phyloP scores from a whole-genome alignment of 1,140 invertebrate genomes.

The Cepaea nemoralis region DNA sequence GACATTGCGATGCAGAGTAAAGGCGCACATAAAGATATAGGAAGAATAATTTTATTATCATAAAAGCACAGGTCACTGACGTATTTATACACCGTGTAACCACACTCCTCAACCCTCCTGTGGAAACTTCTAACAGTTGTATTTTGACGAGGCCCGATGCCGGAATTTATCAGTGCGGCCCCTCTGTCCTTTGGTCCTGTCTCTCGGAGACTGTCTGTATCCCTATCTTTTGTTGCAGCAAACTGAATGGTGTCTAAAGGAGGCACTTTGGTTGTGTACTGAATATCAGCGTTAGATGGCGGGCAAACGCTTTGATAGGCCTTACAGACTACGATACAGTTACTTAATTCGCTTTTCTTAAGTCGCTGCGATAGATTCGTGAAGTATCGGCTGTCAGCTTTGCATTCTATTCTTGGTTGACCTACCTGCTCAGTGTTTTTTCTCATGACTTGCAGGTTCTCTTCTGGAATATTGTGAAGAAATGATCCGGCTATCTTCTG shows the following conservation, averaged over 20 bases:
- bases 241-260: background rate
- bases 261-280: background rate
- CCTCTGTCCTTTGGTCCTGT: background rate
- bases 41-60: conserved; percentile 26
- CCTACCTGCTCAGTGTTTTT: background rate
- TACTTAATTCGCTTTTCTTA: background rate
- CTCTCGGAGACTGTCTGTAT: background rate
- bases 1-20: conserved; percentile 14
- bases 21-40: conserved; percentile 24
- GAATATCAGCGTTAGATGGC: background rate
- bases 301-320: conserved; percentile 13
- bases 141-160: background rate
- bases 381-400: background rate
- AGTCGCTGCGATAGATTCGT: background rate
- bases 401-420: background rate
- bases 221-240: background rate
- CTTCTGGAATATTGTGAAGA: background rate
- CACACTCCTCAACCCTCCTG: background rate
- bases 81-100: background rate
- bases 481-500: background rate
- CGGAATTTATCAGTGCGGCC: background rate
- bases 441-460: background rate
- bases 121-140: background rate
- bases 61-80: conserved; percentile 29
- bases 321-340: conserved; percentile 21